phyloP scores from a whole-genome alignment of 37 sponge, comb jelly and placozoan genomes.

The Halichondria panicea region DNA sequence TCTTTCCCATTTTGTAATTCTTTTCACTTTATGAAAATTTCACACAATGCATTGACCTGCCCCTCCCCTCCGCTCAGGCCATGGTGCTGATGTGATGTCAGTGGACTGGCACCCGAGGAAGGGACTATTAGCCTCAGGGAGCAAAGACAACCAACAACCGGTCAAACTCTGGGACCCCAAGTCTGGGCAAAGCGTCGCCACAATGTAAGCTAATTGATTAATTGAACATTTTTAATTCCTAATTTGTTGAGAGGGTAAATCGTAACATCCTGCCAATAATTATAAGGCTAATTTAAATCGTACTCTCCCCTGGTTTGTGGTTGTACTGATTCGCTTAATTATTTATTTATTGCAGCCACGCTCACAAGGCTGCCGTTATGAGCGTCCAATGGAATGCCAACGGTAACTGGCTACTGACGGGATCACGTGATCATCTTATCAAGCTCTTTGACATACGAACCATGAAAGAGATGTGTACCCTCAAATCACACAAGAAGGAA shows the following conservation, averaged over 20 bases:
- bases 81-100: slow-evolving; percentile 95
- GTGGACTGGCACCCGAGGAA: slow-evolving; percentile 96
- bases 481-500: slow-evolving; percentile 94
- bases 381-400: slow-evolving; percentile 89
- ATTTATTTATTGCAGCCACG: slow-evolving; percentile 57
- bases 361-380: slow-evolving; percentile 89
- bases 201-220: slow-evolving; percentile 78
- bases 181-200: slow-evolving; percentile 81
- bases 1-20: not conserved
- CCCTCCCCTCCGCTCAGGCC: slow-evolving; percentile 59
- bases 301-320: no score
- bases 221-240: no score
- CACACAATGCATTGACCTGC: no score
- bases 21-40: no score
- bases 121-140: slow-evolving; percentile 86
- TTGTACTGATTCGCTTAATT: no score
- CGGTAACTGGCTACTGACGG: slow-evolving; percentile 95
- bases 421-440: slow-evolving; percentile 87
- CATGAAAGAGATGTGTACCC: slow-evolving; percentile 91
- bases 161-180: slow-evolving; percentile 97
- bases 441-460: slow-evolving; percentile 93
- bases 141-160: slow-evolving; percentile 96
- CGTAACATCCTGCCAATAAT: no score
- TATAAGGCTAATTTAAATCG: no score
- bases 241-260: no score